Evolutionary conservation across 2,888 invertebrate genomes (phyloP), one percentile per base, ranked within the genome.

Genomic region (Chrysomela aeneicollis): DNA sequence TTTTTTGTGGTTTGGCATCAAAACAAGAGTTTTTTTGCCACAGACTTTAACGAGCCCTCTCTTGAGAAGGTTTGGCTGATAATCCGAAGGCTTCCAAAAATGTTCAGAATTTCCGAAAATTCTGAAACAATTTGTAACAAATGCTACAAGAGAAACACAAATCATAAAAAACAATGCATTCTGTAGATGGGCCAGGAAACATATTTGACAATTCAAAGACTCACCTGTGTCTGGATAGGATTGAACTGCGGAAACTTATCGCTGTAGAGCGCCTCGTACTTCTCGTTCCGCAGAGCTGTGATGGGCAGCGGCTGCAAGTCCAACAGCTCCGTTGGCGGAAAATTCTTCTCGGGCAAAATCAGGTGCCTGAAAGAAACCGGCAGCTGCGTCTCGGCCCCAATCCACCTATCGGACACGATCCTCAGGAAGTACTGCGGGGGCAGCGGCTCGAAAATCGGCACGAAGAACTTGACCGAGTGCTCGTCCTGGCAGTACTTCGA

Each of bases 191-290:
- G n/a, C n/a, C n/a, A n/a, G n/a, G n/a, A n/a, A n/a, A n/a, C n/a
- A n/a, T n/a, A n/a, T n/a, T n/a, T n/a, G n/a, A n/a, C n/a, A n/a
- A n/a, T n/a, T n/a, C n/a, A n/a, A n/a, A n/a, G n/a, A 85, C 99
- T 99, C 5, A 98, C 98, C 86, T 97, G 97, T 0, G 99, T 99
- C 83, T 99, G 99, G 64, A 99, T 98, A 0, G 99, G 97, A 84
- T 99, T 99, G 82, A 99, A 98, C 82, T 97, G 95, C 1, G 92
- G 92, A 80, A 97, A 95, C 63, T 90, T 89, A 9, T 94, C 92
- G 0, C 86, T 85, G 79, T 98, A 99, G 46, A 99, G 85, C 9
- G 87, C 85, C 79, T 98, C 97, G 77, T 91, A 98, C 64, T 90
- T 89, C 0, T 90, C 85, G 82, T 97, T 97, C 74, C 97, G 84